A percentile compares a stretch with the other conserved stretches of the same genome.
These are phyloP conservation scores for Drosophila peninsularis DNA, from an alignment of 2,888 invertebrate genomes.

Conservation along the genomic window DNA sequence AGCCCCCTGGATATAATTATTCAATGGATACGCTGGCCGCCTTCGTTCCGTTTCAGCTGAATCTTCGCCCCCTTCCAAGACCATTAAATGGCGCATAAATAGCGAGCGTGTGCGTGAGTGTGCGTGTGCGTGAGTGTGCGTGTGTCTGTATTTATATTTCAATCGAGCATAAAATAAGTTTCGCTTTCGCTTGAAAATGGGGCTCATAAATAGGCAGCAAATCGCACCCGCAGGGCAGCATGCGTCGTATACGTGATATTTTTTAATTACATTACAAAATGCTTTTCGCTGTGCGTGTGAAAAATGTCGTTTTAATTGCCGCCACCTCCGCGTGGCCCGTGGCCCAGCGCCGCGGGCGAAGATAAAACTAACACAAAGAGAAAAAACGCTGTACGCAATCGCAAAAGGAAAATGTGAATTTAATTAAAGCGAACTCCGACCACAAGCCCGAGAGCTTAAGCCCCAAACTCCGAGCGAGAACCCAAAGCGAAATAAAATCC, in stretches of 20 bases:
- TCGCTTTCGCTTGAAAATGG: slow-evolving; percentile 39
- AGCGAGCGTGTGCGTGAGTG: slow-evolving; percentile 39
- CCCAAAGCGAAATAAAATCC: slow-evolving; percentile 2
- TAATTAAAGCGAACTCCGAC: slow-evolving; percentile 58
- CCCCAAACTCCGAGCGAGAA: slow-evolving; percentile 9
- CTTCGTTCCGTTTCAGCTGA: not conserved
- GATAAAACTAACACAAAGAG: slow-evolving; percentile 30
- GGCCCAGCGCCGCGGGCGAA: slow-evolving; percentile 3
- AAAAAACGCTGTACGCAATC: slow-evolving; percentile 21
- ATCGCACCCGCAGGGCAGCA: slow-evolving; percentile 68
- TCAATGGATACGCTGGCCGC: slow-evolving; percentile 18
- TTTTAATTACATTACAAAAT: slow-evolving; percentile 71
- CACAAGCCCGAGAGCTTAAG: slow-evolving; percentile 25
- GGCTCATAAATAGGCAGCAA: slow-evolving; percentile 66
- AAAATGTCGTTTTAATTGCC: slow-evolving; percentile 69
- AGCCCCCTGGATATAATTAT: slow-evolving; percentile 35
- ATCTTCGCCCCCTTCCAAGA: slow-evolving; percentile 21
- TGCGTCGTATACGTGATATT: slow-evolving; percentile 75
- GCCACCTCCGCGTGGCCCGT: slow-evolving; percentile 3
- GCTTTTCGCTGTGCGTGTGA: slow-evolving; percentile 43
- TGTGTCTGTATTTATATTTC: slow-evolving; percentile 52
- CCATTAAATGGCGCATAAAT: slow-evolving; percentile 46
- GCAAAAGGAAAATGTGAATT: slow-evolving; percentile 54
- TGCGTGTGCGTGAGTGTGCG: slow-evolving; percentile 39
- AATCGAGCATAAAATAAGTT: slow-evolving; percentile 50